Evolutionary conservation across 1,140 invertebrate genomes (phyloP).

Genomic region (Temnothorax curvispinosus): DNA sequence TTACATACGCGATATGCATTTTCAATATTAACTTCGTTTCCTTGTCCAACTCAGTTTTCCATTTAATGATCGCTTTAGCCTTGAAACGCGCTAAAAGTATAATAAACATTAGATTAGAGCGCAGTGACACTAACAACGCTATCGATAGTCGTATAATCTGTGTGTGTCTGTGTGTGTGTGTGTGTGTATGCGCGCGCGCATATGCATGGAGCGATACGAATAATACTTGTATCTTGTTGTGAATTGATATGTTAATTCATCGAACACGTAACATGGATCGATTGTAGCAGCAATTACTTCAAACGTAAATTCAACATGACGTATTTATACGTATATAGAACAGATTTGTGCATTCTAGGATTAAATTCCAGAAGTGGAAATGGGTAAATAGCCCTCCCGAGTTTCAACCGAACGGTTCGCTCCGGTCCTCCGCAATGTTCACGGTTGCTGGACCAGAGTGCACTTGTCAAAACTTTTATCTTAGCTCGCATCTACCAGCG

Average conservation of each 20-base stretch:
- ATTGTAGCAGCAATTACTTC: background rate
- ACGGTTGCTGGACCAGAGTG: constrained; percentile 49
- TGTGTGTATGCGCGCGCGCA: background rate
- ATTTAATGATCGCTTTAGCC: constrained; percentile 4
- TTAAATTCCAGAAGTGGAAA: constrained; percentile 47
- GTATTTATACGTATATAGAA: background rate
- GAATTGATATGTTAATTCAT: constrained; percentile 26
- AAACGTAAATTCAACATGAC: constrained; percentile 31
- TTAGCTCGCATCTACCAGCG: constrained; percentile 59
- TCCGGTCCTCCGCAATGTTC: constrained; percentile 13
- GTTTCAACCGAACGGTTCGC: constrained; percentile 10
- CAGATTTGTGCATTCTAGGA: constrained; percentile 17
- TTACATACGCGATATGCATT: constrained; percentile 33
- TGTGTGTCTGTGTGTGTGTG: background rate
- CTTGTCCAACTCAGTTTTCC: background rate
- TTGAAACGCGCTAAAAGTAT: constrained; percentile 10
- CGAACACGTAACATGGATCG: background rate
- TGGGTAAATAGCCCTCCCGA: constrained; percentile 38
- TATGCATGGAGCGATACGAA: constrained; percentile 17
- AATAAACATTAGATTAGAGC: constrained; percentile 39
- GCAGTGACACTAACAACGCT: background rate
- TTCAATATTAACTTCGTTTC: background rate
- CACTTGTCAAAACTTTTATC: constrained; percentile 80
- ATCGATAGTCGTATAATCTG: constrained; percentile 8
- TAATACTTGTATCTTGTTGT: background rate